These are phyloP conservation scores for Orbicella faveolata DNA, from an alignment of 64 coral and sea anemone species.

Conservation along the genomic window DNA sequence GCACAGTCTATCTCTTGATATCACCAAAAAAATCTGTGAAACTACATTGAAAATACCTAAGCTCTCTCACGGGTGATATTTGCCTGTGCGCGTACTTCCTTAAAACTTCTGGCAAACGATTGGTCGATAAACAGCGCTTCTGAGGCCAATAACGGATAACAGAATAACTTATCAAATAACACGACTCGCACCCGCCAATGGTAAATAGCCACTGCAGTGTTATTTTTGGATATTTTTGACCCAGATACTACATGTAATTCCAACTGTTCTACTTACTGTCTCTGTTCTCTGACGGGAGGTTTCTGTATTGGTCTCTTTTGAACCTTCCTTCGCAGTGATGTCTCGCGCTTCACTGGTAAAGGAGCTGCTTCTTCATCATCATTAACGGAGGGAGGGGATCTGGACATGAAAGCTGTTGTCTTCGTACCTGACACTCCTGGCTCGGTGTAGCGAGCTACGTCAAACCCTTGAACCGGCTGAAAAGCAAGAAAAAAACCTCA, in stretches of 20 bases:
- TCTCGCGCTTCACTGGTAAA: constrained; percentile 38
- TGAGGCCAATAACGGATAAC: not conserved
- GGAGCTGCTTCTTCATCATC: not conserved
- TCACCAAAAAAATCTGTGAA: no score
- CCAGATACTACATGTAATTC: not conserved
- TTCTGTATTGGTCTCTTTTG: constrained; percentile 35
- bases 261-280: not conserved
- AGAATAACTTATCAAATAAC: not conserved
- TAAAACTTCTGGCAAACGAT: no score
- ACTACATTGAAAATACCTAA: no score
- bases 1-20: no score
- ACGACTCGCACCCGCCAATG: no score
- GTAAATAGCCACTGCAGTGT: no score
- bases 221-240: no score
- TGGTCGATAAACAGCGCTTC: no score
- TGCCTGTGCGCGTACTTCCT: no score
- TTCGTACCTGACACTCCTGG: constrained; percentile 22
- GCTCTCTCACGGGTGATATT: no score
- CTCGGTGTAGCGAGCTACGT: constrained; percentile 3
- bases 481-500: not conserved
- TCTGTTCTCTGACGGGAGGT: not conserved
- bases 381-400: not conserved
- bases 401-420: not conserved
- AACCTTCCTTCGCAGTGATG: constrained; percentile 64
- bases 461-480: constrained; percentile 12